Evolutionary conservation across 2,888 invertebrate genomes (phyloP).

Genomic region (Brenthis hecate): DNA sequence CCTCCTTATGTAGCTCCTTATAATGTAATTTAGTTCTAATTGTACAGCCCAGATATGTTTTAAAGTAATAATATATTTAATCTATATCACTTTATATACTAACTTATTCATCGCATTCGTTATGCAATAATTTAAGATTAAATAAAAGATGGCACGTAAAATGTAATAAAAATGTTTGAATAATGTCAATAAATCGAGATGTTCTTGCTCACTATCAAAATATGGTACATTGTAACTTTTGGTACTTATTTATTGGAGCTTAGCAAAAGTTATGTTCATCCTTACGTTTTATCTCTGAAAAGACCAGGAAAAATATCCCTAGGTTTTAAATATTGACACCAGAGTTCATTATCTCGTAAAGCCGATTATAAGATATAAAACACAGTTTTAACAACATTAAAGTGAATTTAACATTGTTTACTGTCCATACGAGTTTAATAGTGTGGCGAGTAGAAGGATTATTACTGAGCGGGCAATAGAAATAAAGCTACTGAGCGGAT

Average conservation of each 20-base stretch:
- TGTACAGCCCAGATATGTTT: no score
- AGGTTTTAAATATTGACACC: constrained; percentile 29
- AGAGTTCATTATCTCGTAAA: neutral
- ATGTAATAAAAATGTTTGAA: neutral
- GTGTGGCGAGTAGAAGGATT: neutral
- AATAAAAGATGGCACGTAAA: neutral
- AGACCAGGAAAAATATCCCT: neutral
- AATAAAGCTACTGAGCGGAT: neutral
- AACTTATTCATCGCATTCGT: neutral
- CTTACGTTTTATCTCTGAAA: neutral
- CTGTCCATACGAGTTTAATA: neutral
- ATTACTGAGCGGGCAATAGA: neutral
- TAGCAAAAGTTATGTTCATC: neutral
- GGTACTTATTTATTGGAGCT: neutral
- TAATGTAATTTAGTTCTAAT: no score
- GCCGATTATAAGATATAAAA: constrained; percentile 16
- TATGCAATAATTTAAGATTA: constrained; percentile 2
- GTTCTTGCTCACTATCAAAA: neutral
- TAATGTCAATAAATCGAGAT: neutral
- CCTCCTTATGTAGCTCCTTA: no score
- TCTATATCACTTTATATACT: neutral
- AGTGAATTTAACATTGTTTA: constrained; percentile 16
- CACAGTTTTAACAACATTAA: constrained; percentile 1
- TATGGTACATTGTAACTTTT: neutral
- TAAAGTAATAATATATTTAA: neutral